phyloP scores from a whole-genome alignment of 2,888 invertebrate species.

The Tillus elongatus region DNA sequence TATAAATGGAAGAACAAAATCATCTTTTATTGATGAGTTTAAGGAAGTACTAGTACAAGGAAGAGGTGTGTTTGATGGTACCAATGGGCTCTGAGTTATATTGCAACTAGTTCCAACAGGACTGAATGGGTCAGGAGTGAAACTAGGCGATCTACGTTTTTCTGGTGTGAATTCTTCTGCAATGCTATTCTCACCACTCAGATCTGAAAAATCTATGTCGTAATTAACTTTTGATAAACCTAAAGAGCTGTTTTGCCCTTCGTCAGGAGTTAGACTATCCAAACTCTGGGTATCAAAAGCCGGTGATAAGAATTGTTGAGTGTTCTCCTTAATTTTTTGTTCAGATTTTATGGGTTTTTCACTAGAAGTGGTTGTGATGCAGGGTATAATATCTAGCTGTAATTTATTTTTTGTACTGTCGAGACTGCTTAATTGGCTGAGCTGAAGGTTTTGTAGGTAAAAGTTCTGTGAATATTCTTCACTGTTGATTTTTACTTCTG shows the following conservation, averaged over 20 bases:
- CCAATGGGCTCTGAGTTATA: slow-evolving; percentile 34
- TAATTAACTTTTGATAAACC: slow-evolving; percentile 64
- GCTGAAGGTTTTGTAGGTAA: slow-evolving; percentile 35
- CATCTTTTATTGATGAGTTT: slow-evolving; percentile 18
- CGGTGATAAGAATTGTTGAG: slow-evolving; percentile 17
- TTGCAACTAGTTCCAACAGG: slow-evolving; percentile 42
- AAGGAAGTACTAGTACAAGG: no score
- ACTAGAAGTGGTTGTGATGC: slow-evolving; percentile 42
- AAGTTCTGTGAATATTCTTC: slow-evolving; percentile 25
- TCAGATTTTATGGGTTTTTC: not conserved
- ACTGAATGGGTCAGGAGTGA: slow-evolving; percentile 48
- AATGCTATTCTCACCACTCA: slow-evolving; percentile 62
- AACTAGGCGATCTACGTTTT: slow-evolving; percentile 31
- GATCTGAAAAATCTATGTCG: slow-evolving; percentile 66
- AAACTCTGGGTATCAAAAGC: slow-evolving; percentile 44
- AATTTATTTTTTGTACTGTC: slow-evolving; percentile 29
- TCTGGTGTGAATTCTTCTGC: slow-evolving; percentile 47
- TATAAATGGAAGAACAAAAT: slow-evolving; percentile 30
- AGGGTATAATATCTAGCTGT: slow-evolving; percentile 36
- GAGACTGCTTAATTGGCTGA: slow-evolving; percentile 22
- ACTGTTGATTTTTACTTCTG: slow-evolving; percentile 13
- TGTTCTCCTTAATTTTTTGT: not conserved
- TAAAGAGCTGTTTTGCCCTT: slow-evolving; percentile 47
- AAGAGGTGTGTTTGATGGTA: slow-evolving; percentile 30
- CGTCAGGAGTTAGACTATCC: slow-evolving; percentile 55